A percentile compares a stretch with the other conserved stretches of the same genome.
Conservation (phyloP, 2,888 invertebrate genomes). For the Cyaniris semiargus region DNA sequence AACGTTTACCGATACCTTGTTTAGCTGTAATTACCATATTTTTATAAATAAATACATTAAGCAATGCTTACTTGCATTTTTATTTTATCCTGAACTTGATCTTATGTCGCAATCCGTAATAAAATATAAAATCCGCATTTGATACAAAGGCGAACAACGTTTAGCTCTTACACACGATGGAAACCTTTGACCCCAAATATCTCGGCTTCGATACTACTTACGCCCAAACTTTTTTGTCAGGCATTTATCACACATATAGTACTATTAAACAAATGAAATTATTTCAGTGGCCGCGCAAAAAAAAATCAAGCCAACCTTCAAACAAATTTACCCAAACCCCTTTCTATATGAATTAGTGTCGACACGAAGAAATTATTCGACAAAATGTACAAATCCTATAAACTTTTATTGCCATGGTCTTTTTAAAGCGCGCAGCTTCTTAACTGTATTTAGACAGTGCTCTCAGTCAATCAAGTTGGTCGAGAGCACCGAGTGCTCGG, state of each 20-base stretch:
- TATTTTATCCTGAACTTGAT: neutral
- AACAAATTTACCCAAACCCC: neutral
- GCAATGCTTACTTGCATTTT: neutral
- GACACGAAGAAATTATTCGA: no score
- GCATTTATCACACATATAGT: neutral
- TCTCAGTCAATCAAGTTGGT: no score
- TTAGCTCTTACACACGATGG: neutral
- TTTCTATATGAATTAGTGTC: no score
- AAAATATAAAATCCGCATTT: neutral
- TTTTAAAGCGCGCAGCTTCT: no score
- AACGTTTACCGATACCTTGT: neutral
- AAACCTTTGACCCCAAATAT: neutral
- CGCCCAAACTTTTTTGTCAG: conserved; percentile 4
- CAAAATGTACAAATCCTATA: no score
- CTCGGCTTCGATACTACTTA: conserved; percentile 8
- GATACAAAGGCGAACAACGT: neutral
- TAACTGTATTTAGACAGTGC: no score
- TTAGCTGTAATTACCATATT: neutral
- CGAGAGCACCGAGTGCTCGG: no score
- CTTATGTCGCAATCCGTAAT: neutral
- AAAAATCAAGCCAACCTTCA: neutral
- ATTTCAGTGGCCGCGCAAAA: neutral
- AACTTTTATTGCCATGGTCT: no score
- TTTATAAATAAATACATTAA: conserved; percentile 1
- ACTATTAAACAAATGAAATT: neutral